A percentile compares a stretch with the other conserved stretches of the same genome.
Evolutionary conservation across 2,113 vertebrate species (phyloP).

Genomic region (Danio rerio): DNA sequence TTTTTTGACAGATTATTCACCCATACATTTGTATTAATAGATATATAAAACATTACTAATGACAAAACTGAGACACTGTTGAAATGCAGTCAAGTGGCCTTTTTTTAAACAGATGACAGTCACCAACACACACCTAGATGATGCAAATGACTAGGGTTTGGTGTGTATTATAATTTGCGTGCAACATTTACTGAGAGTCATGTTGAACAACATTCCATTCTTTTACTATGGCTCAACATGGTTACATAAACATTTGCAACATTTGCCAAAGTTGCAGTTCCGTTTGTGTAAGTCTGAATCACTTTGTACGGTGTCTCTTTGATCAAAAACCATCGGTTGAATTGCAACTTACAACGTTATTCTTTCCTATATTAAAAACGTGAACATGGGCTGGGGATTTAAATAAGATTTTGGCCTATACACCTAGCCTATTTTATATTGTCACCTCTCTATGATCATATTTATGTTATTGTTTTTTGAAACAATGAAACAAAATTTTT

Average conservation of each 20-base stretch:
- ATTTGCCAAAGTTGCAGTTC: background rate
- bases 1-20: background rate
- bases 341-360: background rate
- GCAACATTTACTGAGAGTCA: background rate
- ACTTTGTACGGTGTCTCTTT: background rate
- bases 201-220: conserved; percentile 27
- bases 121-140: conserved; percentile 5
- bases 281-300: background rate
- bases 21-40: background rate
- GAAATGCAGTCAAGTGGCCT: conserved; percentile 25
- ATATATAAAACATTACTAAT: background rate
- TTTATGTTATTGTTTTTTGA: no score
- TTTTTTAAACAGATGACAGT: background rate
- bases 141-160: background rate
- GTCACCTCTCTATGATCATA: no score
- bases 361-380: background rate
- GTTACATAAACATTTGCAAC: conserved; percentile 8
- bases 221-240: background rate
- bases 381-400: background rate
- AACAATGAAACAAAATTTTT: no score
- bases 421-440: no score
- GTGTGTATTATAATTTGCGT: background rate
- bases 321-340: background rate
- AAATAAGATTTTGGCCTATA: no score
- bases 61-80: background rate